These are phyloP conservation scores for Corythoichthys haematopterus DNA, from an alignment of 2,113 vertebrate genomes.

Conservation along the genomic window DNA sequence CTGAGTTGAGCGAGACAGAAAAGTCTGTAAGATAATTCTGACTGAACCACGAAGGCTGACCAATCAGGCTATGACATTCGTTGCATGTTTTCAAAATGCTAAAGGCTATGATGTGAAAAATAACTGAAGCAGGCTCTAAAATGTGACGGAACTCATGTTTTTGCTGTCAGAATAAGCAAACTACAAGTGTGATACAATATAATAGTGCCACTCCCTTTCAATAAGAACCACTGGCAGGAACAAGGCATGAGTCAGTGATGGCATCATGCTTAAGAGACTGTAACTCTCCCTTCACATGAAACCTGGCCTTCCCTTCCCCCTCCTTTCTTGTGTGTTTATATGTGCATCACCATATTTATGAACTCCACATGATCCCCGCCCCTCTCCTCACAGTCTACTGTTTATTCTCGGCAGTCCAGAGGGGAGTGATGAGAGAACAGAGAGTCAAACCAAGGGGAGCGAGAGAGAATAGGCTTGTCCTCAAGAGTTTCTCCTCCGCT, in stretches of 20 bases:
- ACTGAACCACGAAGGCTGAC: neutral
- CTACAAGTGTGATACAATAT: neutral
- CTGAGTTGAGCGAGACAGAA: neutral
- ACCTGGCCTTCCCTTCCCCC: neutral
- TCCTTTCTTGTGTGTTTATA: neutral
- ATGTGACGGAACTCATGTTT: neutral
- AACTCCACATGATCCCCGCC: constrained; percentile 6
- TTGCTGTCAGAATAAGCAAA: neutral
- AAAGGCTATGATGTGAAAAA: no score
- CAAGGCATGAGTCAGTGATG: constrained; percentile 2
- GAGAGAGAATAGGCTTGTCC: constrained; percentile 46
- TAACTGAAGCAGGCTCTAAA: neutral
- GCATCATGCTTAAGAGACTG: constrained; percentile 1
- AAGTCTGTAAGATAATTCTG: neutral
- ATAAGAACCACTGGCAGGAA: neutral
- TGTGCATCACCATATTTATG: constrained; percentile 4
- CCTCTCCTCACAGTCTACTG: neutral
- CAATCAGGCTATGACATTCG: neutral
- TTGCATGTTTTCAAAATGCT: no score
- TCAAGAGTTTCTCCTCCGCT: constrained; percentile 9
- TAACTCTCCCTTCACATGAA: neutral
- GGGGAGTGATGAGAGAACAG: constrained; percentile 4
- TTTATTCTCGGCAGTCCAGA: constrained; percentile 6
- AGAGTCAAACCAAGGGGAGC: constrained; percentile 11
- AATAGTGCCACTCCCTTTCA: neutral